A percentile compares a stretch with the other conserved stretches of the same genome.
Conservation (phyloP, 2,113 vertebrate species). For the Nematolebias whitei region DNA sequence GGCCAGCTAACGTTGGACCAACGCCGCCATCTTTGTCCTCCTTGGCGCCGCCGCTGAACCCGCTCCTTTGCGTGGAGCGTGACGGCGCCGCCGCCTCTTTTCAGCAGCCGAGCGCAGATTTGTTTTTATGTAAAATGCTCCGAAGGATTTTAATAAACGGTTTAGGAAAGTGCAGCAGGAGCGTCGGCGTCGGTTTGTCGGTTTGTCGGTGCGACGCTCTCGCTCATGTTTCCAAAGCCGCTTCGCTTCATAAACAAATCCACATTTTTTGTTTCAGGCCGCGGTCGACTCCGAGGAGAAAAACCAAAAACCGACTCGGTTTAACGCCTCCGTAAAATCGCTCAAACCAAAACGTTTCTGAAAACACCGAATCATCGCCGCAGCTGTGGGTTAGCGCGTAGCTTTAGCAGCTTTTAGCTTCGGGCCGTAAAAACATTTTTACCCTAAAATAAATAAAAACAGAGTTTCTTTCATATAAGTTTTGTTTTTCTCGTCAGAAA, state of each 20-base stretch:
- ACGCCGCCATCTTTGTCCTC: conserved; percentile 50
- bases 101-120: conserved; percentile 62
- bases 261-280: conserved; percentile 27
- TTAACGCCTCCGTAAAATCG: too few species aligned
- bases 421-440: not conserved
- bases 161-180: conserved; percentile 40
- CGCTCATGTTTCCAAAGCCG: conserved; percentile 57
- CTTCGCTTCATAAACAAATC: conserved; percentile 58
- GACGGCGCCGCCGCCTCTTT: conserved; percentile 52
- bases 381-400: not conserved
- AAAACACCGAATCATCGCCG: not conserved
- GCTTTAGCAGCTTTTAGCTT: not conserved
- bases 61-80: conserved; percentile 72
- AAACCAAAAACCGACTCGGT: too few species aligned
- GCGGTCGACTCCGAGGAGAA: not conserved
- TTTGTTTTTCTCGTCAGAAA: too few species aligned
- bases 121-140: conserved; percentile 83
- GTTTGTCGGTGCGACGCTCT: conserved; percentile 46
- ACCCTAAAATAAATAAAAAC: too few species aligned
- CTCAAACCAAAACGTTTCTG: too few species aligned
- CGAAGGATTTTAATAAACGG: conserved; percentile 73
- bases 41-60: conserved; percentile 20
- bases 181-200: conserved; percentile 27
- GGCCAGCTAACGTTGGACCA: conserved; percentile 26
- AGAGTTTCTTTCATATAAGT: too few species aligned